Evolutionary conservation across 1,140 invertebrate genomes (phyloP).

Genomic region (Grapholita molesta): DNA sequence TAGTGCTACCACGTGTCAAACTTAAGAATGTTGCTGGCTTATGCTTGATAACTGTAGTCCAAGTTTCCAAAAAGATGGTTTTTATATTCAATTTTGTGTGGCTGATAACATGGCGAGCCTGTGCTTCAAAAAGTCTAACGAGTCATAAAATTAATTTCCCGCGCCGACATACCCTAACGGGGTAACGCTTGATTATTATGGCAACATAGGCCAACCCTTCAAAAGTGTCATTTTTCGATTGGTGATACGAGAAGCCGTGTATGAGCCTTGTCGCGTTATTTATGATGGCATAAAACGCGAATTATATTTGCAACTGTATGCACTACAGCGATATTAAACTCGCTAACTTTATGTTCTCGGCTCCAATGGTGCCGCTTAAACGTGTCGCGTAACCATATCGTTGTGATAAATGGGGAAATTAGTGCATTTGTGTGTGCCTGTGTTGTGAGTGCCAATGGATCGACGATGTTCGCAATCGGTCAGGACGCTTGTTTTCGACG

Average conservation of each 20-base stretch:
- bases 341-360: neutral
- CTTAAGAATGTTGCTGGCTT: neutral
- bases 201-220: slow-evolving; percentile 33
- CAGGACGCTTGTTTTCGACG: slow-evolving; percentile 74
- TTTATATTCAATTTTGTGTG: neutral
- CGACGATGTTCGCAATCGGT: slow-evolving; percentile 75
- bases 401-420: slow-evolving; percentile 65
- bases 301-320: slow-evolving; percentile 31
- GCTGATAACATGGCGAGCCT: neutral
- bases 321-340: neutral
- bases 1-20: neutral
- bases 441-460: slow-evolving; percentile 68
- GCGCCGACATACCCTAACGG: neutral
- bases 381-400: slow-evolving; percentile 20
- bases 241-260: slow-evolving; percentile 47
- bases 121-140: neutral
- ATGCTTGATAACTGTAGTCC: neutral
- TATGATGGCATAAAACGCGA: slow-evolving; percentile 42
- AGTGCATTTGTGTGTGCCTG: slow-evolving; percentile 60
- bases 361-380: slow-evolving; percentile 8
- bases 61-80: neutral
- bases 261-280: slow-evolving; percentile 49
- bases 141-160: neutral
- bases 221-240: slow-evolving; percentile 55
- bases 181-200: neutral